These are phyloP conservation scores for Triops longicaudatus DNA, from an alignment of 1,140 invertebrate genomes.

Conservation along the genomic window DNA sequence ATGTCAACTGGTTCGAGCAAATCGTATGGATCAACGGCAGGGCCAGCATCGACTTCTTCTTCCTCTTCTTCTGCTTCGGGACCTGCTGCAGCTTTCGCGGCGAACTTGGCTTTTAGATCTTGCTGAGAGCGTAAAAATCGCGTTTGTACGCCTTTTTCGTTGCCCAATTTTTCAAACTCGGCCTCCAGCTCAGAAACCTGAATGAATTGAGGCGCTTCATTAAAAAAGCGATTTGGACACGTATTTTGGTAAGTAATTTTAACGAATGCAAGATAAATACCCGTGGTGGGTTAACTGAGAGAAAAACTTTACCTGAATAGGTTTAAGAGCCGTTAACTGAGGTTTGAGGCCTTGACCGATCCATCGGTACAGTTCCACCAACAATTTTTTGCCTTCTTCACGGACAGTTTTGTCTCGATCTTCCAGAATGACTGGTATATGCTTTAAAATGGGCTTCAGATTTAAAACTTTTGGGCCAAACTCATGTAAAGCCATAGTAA, in stretches of 20 bases:
- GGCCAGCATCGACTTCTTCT: slow-evolving; percentile 40
- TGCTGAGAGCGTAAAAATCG: slow-evolving; percentile 85
- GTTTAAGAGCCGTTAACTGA: slow-evolving; percentile 75
- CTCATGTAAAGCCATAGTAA: slow-evolving; percentile 66
- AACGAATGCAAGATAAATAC: no score
- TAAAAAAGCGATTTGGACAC: no score
- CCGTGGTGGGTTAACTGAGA: no score
- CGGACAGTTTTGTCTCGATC: slow-evolving; percentile 86
- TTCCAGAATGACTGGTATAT: slow-evolving; percentile 70
- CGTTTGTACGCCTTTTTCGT: slow-evolving; percentile 60
- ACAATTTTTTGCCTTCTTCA: slow-evolving; percentile 79
- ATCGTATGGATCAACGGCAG: slow-evolving; percentile 83
- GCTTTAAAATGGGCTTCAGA: slow-evolving; percentile 82
- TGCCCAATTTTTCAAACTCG: slow-evolving; percentile 70
- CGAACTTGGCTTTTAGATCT: slow-evolving; percentile 57
- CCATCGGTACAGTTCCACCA: slow-evolving; percentile 89
- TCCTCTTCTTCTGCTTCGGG: slow-evolving; percentile 37
- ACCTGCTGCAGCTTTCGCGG: slow-evolving; percentile 46
- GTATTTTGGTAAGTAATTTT: no score
- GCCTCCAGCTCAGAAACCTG: slow-evolving; percentile 75
- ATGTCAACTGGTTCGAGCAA: slow-evolving; percentile 87
- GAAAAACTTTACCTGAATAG: slow-evolving; percentile 52
- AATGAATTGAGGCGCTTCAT: slow-evolving; percentile 22
- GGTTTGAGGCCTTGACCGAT: slow-evolving; percentile 77
- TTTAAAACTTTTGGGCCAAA: slow-evolving; percentile 88